These are phyloP conservation scores for Cybosia mesomella DNA, from an alignment of 2,888 invertebrate genomes.

Conservation along the genomic window DNA sequence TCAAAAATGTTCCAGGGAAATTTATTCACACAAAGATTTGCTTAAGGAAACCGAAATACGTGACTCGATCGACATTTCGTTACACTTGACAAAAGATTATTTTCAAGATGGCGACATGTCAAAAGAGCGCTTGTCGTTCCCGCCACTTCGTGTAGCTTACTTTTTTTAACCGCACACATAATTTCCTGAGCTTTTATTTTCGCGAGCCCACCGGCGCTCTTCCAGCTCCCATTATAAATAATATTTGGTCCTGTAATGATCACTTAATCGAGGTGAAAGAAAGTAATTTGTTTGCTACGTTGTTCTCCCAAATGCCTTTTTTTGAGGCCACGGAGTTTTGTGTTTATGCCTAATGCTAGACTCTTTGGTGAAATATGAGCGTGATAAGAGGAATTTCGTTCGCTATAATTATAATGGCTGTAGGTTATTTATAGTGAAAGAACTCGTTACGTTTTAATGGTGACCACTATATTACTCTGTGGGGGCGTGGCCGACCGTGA, in stretches of 20 bases:
- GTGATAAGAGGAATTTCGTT: slow-evolving; percentile 83
- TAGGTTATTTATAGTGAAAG: slow-evolving; percentile 79
- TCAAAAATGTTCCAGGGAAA: slow-evolving; percentile 47
- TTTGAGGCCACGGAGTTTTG: slow-evolving; percentile 59
- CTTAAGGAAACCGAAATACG: slow-evolving; percentile 74
- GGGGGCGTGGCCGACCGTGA: slow-evolving; percentile 71
- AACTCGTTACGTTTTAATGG: slow-evolving; percentile 81
- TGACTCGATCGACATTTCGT: slow-evolving; percentile 74
- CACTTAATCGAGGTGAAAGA: slow-evolving; percentile 79
- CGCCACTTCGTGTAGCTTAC: slow-evolving; percentile 60
- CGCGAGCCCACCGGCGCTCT: slow-evolving; percentile 56
- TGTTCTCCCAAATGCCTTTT: slow-evolving; percentile 57
- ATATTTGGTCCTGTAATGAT: slow-evolving; percentile 77
- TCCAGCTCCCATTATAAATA: slow-evolving; percentile 68
- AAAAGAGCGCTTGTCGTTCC: slow-evolving; percentile 64
- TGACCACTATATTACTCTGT: slow-evolving; percentile 82
- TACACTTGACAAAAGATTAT: slow-evolving; percentile 72
- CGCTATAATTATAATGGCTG: slow-evolving; percentile 80
- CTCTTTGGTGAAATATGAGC: slow-evolving; percentile 78
- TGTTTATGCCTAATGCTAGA: slow-evolving; percentile 77
- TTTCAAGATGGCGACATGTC: slow-evolving; percentile 74
- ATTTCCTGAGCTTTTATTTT: slow-evolving; percentile 76
- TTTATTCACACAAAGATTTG: slow-evolving; percentile 66
- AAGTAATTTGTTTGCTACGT: slow-evolving; percentile 67
- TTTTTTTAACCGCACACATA: slow-evolving; percentile 73